Conservation (phyloP, 2,113 vertebrate species). For the Forbesichthys papilliferus region DNA sequence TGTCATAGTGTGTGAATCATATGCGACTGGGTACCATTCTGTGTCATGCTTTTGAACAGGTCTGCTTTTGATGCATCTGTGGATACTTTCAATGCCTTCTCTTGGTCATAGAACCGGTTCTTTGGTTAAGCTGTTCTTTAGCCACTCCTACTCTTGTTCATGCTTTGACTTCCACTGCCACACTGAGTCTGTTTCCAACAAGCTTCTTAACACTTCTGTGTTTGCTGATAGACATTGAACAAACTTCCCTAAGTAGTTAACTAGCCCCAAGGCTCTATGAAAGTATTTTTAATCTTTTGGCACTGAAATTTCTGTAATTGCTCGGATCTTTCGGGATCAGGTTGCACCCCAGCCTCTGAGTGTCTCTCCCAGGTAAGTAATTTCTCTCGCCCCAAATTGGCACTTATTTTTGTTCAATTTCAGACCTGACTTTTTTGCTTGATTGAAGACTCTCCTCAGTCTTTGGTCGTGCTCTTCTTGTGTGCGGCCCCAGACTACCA, state of each 20-base stretch:
- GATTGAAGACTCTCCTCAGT: neutral
- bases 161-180: neutral
- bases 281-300: neutral
- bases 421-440: neutral
- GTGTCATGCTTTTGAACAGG: neutral
- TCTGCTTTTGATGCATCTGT: neutral
- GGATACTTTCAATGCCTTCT: neutral
- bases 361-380: constrained; percentile 20
- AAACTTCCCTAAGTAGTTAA: neutral
- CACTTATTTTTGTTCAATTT: neutral
- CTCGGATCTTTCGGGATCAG: neutral
- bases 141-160: neutral
- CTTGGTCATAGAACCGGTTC: neutral
- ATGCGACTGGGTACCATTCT: neutral
- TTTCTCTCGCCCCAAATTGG: constrained; percentile 8
- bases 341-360: constrained; percentile 8
- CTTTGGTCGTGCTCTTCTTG: constrained; percentile 11
- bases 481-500: neutral
- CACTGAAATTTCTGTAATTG: neutral
- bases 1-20: neutral
- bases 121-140: neutral
- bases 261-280: neutral
- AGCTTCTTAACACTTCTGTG: neutral
- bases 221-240: neutral
- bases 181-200: neutral